Evolutionary conservation across 2,113 vertebrate species (phyloP), one percentile per base, ranked within the genome.

Genomic region (Trinectes maculatus): DNA sequence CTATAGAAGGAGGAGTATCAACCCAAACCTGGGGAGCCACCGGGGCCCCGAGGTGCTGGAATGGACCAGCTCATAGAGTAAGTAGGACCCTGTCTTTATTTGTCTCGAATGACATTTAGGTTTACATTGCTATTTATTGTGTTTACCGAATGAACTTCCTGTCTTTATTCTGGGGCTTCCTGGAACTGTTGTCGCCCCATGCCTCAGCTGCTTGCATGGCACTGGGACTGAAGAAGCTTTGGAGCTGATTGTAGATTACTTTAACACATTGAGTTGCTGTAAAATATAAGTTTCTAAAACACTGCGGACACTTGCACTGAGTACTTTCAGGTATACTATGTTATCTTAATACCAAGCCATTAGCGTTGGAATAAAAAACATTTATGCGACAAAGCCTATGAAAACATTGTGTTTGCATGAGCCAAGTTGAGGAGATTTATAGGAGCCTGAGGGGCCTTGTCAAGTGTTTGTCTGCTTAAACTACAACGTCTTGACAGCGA

Each of bases 41-140:
- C 4, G 36, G 61, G 66, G 76, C 73, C 76, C 58, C 70, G 28
- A 62, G 83, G 83, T 77, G 63, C 85, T 73, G 88, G 73, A 74
- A 92, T 91, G 91, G 91, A 91, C 44, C 82, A 89, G 19, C 82
- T 91, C 49, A 53, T 87, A 47, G 89, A 83, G 91, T 92, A 86
- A 90, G 91, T 64, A 3, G 28, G 8, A 65, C 43, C 3, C 22
- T 24, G 39, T 39, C 51, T 59, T 57, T 63, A 70, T 73, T 75
- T 40, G n/a, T 49, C 18, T 42, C 26, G 9, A 53, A 40, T 55
- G 37, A 37, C 64, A 37, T 48, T 11, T 34, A 13, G 21, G 2
- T 69, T 75, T 65, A 49, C 36, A 61, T 48, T 49, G 26, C 51
- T 64, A 76, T 57, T 72, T 68, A 82, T 82, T 77, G 80, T 87